phyloP scores from a whole-genome alignment of 2,797 vertebrate genomes.

The Manis crassicaudata region DNA sequence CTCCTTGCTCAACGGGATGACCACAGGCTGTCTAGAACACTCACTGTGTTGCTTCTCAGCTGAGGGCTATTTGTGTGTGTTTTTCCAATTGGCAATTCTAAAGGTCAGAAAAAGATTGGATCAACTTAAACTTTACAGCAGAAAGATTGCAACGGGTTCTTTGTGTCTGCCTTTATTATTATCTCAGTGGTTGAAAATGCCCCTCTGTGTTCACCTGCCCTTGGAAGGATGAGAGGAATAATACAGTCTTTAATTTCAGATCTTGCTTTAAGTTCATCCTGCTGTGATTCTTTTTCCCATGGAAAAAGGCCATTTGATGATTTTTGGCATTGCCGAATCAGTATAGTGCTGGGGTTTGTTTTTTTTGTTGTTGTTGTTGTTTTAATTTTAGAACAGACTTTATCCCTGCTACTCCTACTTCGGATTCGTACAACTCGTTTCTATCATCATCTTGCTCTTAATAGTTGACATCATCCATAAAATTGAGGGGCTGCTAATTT shows the following conservation, averaged over 20 bases:
- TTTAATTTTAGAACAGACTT: slow-evolving; percentile 48
- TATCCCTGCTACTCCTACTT: neutral
- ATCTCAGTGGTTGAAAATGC: slow-evolving; percentile 68
- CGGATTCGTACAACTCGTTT: neutral
- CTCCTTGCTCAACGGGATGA: slow-evolving; percentile 18
- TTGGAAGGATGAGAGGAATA: slow-evolving; percentile 66
- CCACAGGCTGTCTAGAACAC: slow-evolving; percentile 17
- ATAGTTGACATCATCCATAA: neutral
- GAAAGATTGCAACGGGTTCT: slow-evolving; percentile 52
- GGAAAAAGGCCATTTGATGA: slow-evolving; percentile 28
- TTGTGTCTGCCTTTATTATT: slow-evolving; percentile 51
- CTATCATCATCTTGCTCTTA: neutral
- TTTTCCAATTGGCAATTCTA: slow-evolving; percentile 65
- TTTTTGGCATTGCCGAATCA: slow-evolving; percentile 51
- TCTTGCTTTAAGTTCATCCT: slow-evolving; percentile 66
- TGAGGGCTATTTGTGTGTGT: slow-evolving; percentile 52
- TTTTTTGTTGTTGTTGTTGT: too few species aligned
- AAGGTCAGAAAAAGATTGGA: slow-evolving; percentile 70
- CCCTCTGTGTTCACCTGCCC: slow-evolving; percentile 72
- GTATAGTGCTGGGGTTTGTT: neutral
- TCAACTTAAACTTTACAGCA: slow-evolving; percentile 68
- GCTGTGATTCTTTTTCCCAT: slow-evolving; percentile 56
- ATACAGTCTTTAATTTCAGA: slow-evolving; percentile 73
- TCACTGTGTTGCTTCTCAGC: slow-evolving; percentile 53
- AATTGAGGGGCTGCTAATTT: neutral